These are phyloP conservation scores for Oligia latruncula DNA, from an alignment of 2,888 invertebrate species.

Conservation along the genomic window DNA sequence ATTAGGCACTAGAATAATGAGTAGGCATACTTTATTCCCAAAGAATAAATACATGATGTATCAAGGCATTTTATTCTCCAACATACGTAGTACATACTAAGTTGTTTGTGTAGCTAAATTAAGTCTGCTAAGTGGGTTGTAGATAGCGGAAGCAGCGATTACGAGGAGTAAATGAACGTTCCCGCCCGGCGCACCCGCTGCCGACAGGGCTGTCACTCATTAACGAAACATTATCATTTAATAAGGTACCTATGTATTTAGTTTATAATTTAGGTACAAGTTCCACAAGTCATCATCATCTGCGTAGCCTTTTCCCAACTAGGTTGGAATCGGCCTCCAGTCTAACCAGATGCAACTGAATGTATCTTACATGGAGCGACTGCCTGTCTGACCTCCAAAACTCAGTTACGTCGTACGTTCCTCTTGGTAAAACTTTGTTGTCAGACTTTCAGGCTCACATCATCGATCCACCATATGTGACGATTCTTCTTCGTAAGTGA, in stretches of 20 bases:
- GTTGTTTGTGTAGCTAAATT: constrained; percentile 67
- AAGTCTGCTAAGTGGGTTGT: constrained; percentile 82
- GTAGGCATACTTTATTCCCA: neutral
- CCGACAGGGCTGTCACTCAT: constrained; percentile 42
- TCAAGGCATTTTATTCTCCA: neutral
- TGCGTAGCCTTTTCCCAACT: too few relatives aligned
- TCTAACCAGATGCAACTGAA: too few relatives aligned
- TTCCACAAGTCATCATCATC: too few relatives aligned
- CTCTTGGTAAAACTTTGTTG: too few relatives aligned
- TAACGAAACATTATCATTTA: neutral
- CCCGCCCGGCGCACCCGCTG: constrained; percentile 59
- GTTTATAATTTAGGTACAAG: too few relatives aligned
- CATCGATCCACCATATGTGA: too few relatives aligned
- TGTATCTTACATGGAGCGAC: too few relatives aligned
- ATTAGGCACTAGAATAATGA: neutral
- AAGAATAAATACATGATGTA: neutral
- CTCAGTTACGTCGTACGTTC: too few relatives aligned
- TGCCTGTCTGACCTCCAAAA: too few relatives aligned
- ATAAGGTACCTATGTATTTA: neutral
- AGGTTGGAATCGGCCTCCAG: too few relatives aligned
- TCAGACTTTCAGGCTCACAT: too few relatives aligned
- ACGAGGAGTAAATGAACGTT: constrained; percentile 81
- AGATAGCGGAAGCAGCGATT: constrained; percentile 82
- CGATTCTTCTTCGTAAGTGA: too few relatives aligned
- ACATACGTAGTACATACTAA: constrained; percentile 24